phyloP scores from a whole-genome alignment of 1,140 invertebrate species.

The Brachionus calyciflorus region DNA sequence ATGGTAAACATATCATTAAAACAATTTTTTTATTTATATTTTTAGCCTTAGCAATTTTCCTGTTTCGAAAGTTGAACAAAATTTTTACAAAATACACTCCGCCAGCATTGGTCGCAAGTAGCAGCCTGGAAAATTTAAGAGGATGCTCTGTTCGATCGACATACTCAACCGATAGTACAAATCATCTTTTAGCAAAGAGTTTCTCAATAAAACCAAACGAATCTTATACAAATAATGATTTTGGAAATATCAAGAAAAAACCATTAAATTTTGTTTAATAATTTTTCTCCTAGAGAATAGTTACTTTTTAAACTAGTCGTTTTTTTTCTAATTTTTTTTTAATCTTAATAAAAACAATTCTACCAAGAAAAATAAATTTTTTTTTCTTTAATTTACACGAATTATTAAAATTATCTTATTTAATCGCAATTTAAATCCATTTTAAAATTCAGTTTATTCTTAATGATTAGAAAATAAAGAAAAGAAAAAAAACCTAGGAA shows the following conservation, averaged over 20 bases:
- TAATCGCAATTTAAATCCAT: no score
- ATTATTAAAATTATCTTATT: not conserved
- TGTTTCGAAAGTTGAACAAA: conserved; percentile 7
- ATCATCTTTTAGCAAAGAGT: conserved; percentile 20
- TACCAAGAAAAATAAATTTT: not conserved
- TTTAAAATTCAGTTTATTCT: conserved; percentile 6
- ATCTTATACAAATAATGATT: not conserved
- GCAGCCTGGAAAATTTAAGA: not conserved
- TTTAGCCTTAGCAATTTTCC: not conserved
- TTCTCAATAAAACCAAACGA: not conserved
- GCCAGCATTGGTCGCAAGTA: not conserved
- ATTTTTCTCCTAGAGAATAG: not conserved
- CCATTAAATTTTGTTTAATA: conserved; percentile 1
- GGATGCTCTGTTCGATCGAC: not conserved
- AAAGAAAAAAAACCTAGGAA: no score
- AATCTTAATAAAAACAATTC: not conserved
- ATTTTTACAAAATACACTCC: not conserved
- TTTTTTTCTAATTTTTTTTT: conserved; percentile 3
- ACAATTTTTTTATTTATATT: not conserved
- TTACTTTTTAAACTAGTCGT: conserved; percentile 21
- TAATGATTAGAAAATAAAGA: no score
- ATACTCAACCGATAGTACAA: conserved; percentile 26
- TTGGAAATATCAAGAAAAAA: not conserved
- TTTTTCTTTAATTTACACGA: not conserved
- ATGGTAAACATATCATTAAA: no score